phyloP scores from a whole-genome alignment of 1,140 invertebrate genomes.

The Rhizoglyphus robini region DNA sequence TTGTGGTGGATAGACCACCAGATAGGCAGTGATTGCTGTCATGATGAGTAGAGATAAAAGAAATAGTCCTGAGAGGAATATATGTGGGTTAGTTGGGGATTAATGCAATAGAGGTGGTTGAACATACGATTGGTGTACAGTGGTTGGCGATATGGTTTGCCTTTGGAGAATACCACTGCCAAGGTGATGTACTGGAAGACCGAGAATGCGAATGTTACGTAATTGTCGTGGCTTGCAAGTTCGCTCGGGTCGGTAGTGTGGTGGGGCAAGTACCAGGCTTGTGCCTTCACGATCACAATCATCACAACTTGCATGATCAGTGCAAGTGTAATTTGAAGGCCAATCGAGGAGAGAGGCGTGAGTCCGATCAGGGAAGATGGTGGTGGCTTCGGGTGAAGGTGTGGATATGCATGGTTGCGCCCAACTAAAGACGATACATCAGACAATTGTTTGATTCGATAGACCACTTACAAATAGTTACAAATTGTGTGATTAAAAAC shows the following conservation, averaged over 20 bases:
- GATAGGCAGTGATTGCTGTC: constrained; percentile 47
- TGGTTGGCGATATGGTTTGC: constrained; percentile 41
- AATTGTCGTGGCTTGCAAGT: constrained; percentile 37
- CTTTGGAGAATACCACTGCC: constrained; percentile 44
- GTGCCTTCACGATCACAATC: constrained; percentile 32
- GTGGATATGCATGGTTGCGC: constrained; percentile 52
- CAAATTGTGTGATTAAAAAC: constrained; percentile 61
- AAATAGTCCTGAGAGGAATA: constrained; percentile 33
- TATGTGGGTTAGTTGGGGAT: not conserved
- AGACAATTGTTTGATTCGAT: constrained; percentile 11
- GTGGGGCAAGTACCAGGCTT: constrained; percentile 36
- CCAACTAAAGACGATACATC: constrained; percentile 39
- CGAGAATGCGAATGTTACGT: constrained; percentile 44
- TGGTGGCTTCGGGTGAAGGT: constrained; percentile 36
- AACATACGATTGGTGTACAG: constrained; percentile 42
- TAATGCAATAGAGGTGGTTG: not conserved
- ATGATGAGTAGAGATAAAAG: constrained; percentile 49
- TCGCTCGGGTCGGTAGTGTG: constrained; percentile 26
- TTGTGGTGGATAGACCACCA: constrained; percentile 50
- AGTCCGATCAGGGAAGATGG: constrained; percentile 47
- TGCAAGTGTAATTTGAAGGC: constrained; percentile 36
- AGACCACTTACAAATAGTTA: constrained; percentile 50
- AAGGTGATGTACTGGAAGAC: constrained; percentile 50
- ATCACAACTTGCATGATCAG: constrained; percentile 32
- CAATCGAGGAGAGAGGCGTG: constrained; percentile 33